Base-by-base conservation (phyloP, 2,113 vertebrate genomes). In the Bufo bufo region DNA sequence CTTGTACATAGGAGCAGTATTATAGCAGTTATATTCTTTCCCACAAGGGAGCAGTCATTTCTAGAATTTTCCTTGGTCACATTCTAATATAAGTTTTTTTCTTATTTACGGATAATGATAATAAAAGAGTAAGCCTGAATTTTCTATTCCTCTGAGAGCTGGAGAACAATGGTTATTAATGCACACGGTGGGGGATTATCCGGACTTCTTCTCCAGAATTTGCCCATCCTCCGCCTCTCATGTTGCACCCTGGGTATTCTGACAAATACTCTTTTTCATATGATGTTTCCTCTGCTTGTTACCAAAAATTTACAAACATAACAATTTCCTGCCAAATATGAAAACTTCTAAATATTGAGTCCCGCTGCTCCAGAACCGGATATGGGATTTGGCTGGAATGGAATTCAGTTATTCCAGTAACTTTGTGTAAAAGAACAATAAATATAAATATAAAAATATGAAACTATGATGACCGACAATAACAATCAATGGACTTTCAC, bases 241-340 rank as follows among this genome's bases (percentile, higher is more conserved):
- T 50, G 45, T 69, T 83, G 33, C 63, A 23, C 82, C 63, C 63
- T 23, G 63, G 63, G 82, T 54, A 54, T 54, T 84, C 20, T 84
- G 20, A 83, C 63, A 12, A 71, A 71, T 84, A 65, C 20, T 82
- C 23, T n/a, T 83, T 69, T 83, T n/a, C 14, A 11, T 45, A 23
- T 45, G 2, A 61, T 9, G 11, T 50, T 66, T 66, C 66, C 63
- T 84, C 13, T 17, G 50, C 59, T 82, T 82, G 59, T 65, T 82
- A 49, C 43, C 14, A 82, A 82, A 71, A 71, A 71, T 54, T 52
- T 69, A 71, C 50, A 84, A 66, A 83, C 82, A 84, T 66, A 47
- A 50, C 19, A 23, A 84, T 69, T 84, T 71, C 43, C 65, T 71
- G 65, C n/a, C 65, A 84, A 84, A 84, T n/a, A 84, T 54, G 6